Evolutionary conservation across 2,113 vertebrate genomes (phyloP), one percentile per base, ranked within the genome.

Genomic region (Labrus mixtus): DNA sequence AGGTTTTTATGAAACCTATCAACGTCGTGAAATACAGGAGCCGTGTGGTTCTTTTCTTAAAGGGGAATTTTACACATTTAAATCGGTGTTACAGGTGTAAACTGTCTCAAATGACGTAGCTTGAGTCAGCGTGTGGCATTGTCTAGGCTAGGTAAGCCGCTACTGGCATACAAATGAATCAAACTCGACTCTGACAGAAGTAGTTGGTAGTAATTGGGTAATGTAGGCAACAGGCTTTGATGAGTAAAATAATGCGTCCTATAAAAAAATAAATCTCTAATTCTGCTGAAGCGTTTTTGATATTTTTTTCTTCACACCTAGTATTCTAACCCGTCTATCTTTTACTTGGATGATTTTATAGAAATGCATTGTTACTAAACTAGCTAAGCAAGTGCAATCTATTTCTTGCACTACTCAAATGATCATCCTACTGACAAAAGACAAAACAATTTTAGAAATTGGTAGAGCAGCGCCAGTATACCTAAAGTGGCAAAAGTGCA

Each of bases 1-100:
- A 90, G 86, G 81, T 90, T 88, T 86, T 84, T 82, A 87, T 79
- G 73, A 84, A 83, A 84, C 80, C 54, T 78, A 59, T 64, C 73
- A 75, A 61, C 58, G 33, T 68, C 7, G n/a, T 55, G 70, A 76
- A 45, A 54, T 20, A 51, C 36, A 62, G 22, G 62, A 87, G 70
- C 75, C 72, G 69, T 84, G 67, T 73, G 73, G 59, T 81, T 89
- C 54, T 43, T 71, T 64, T 66, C 57, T 79, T 73, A 54, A 63
- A 48, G 16, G 15, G 36, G 20, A 37, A 39, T 68, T 50, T 68
- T 22, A 50, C 56, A 50, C 20, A 20, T 36, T 19, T 19, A 29
- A 17, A 25, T 25, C 3, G 10, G 41, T 37, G 70, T 59, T 56
- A 19, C 10, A 36, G 20, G n/a, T 67, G 39, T 29, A 25, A 23